These are phyloP conservation scores for Acanthosepion esculentum DNA, from an alignment of 2,888 invertebrate genomes.

Conservation along the genomic window DNA sequence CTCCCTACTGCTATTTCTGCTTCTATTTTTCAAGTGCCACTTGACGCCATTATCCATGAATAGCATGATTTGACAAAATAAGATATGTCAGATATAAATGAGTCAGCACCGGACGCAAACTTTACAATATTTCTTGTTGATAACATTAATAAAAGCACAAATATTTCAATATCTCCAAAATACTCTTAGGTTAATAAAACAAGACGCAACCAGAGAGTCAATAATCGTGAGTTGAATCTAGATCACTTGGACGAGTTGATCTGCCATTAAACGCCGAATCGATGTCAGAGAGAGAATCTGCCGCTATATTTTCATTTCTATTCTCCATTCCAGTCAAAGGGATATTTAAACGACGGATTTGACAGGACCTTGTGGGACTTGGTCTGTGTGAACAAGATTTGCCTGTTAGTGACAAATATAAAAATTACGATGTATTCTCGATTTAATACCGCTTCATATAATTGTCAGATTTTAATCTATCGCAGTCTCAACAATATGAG, in stretches of 20 bases:
- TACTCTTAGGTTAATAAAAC: constrained; percentile 46
- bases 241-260: background rate
- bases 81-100: background rate
- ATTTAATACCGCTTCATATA: background rate
- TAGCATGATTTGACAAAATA: background rate
- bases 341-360: background rate
- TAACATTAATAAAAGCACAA: constrained; percentile 46
- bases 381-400: constrained; percentile 11
- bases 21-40: background rate
- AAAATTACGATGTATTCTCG: background rate
- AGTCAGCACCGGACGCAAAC: background rate
- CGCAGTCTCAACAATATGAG: background rate
- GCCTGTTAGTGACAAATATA: background rate
- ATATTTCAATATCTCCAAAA: constrained; percentile 43
- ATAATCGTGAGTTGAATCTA: background rate
- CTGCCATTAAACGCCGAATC: constrained; percentile 25
- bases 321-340: constrained; percentile 1
- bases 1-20: background rate
- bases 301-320: background rate
- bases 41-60: background rate
- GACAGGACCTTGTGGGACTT: background rate
- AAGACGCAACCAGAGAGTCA: background rate
- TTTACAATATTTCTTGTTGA: constrained; percentile 39
- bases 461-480: constrained; percentile 8
- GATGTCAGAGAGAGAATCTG: background rate